phyloP scores from a whole-genome alignment of 2,888 invertebrate genomes.

The Zelleria hepariella region DNA sequence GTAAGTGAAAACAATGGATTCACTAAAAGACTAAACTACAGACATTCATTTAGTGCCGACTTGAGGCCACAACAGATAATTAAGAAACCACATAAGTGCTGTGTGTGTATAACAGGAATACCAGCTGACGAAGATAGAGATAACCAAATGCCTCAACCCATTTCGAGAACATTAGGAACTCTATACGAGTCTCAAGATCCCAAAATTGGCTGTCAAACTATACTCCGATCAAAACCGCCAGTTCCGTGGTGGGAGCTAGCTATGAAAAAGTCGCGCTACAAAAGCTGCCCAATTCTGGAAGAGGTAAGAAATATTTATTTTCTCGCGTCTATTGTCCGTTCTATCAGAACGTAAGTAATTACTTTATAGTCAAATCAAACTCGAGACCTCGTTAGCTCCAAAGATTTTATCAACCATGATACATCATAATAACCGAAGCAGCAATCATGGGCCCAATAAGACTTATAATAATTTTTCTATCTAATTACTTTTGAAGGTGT shows the following conservation, averaged over 20 bases:
- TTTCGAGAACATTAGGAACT: constrained; percentile 57
- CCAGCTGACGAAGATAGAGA: constrained; percentile 48
- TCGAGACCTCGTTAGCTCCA: constrained; percentile 4
- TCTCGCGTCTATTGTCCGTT: background rate
- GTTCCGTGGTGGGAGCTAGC: constrained; percentile 93
- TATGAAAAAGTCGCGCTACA: constrained; percentile 82
- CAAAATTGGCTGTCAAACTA: constrained; percentile 78
- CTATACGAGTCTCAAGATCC: constrained; percentile 73
- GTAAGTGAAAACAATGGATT: constrained; percentile 63
- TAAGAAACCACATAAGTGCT: constrained; percentile 61
- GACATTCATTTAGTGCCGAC: constrained; percentile 65
- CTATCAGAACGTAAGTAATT: background rate
- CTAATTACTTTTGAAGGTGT: background rate
- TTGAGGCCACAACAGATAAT: constrained; percentile 39
- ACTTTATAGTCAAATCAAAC: background rate
- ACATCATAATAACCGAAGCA: constrained; percentile 8
- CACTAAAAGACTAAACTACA: constrained; percentile 58
- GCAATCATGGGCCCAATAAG: background rate
- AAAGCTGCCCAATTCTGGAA: constrained; percentile 86
- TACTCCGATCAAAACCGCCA: constrained; percentile 76
- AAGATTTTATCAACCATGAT: constrained; percentile 15
- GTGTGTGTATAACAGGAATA: constrained; percentile 64
- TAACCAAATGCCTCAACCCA: constrained; percentile 33
- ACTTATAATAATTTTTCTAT: background rate
- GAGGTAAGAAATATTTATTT: constrained; percentile 50